phyloP scores from a whole-genome alignment of 1,140 invertebrate genomes.

The Euura saliciscinereae region DNA sequence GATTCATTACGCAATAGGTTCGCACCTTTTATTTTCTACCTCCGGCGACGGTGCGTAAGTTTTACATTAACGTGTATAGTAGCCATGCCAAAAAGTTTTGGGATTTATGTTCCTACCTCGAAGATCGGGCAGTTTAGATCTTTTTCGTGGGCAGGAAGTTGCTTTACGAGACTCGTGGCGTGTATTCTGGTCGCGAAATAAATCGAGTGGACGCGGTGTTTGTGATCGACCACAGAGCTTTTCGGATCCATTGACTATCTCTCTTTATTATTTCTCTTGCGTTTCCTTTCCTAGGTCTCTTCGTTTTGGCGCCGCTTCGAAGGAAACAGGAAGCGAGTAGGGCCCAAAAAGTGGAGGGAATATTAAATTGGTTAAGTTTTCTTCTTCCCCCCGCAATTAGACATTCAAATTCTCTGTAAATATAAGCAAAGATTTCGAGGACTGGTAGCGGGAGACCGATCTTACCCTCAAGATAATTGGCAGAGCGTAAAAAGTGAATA shows the following conservation, averaged over 20 bases:
- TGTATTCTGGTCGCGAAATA: neutral
- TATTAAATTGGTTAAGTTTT: neutral
- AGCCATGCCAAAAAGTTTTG: neutral
- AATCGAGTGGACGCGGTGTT: neutral
- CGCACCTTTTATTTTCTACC: constrained; percentile 1
- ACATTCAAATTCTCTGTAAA: neutral
- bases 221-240: neutral
- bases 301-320: neutral
- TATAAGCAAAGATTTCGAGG: constrained; percentile 1
- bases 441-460: neutral
- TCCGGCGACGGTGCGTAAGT: neutral
- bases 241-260: neutral
- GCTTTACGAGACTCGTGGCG: neutral
- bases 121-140: constrained; percentile 1
- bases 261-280: neutral
- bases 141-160: neutral
- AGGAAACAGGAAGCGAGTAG: neutral
- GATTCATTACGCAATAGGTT: constrained; percentile 5
- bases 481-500: neutral
- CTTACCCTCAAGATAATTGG: neutral
- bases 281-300: too few relatives aligned
- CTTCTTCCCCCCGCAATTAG: neutral
- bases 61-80: neutral
- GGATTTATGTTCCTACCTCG: neutral
- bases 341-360: neutral